These are phyloP conservation scores for Macaria liturata DNA, from an alignment of 2,888 invertebrate genomes.

Conservation along the genomic window DNA sequence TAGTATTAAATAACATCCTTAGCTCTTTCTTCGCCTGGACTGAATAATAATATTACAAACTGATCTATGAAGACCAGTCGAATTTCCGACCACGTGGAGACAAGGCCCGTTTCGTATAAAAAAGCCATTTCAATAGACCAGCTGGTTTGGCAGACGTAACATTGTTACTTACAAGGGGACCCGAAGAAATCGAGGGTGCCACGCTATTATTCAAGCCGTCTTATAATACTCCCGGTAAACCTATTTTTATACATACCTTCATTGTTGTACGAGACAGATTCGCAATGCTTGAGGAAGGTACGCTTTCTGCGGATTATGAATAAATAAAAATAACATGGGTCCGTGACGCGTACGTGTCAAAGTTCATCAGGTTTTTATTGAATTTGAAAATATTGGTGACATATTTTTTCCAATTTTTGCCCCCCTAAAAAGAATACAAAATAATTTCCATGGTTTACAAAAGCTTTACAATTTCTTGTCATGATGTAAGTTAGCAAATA, in stretches of 20 bases:
- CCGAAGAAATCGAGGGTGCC: conserved; percentile 63
- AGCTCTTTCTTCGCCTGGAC: background rate
- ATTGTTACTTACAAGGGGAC: conserved; percentile 68
- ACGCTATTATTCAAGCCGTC: conserved; percentile 42
- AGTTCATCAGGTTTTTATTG: conserved; percentile 61
- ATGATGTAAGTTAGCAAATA: too few relatives aligned
- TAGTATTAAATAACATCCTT: background rate
- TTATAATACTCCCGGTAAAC: conserved; percentile 37
- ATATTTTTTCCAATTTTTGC: too few relatives aligned
- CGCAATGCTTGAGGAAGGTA: conserved; percentile 54
- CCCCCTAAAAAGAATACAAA: too few relatives aligned
- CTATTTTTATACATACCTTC: conserved; percentile 41
- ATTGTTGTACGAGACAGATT: conserved; percentile 66
- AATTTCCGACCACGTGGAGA: conserved; percentile 73
- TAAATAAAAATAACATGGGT: conserved; percentile 55
- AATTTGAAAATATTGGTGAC: conserved; percentile 20
- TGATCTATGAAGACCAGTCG: conserved; percentile 46
- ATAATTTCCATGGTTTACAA: too few relatives aligned
- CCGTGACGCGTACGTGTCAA: conserved; percentile 62
- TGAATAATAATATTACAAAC: conserved; percentile 36
- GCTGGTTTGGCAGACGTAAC: conserved; percentile 74
- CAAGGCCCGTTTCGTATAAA: conserved; percentile 45
- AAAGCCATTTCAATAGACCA: conserved; percentile 69
- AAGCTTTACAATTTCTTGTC: too few relatives aligned
- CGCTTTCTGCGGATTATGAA: conserved; percentile 48